phyloP scores from a whole-genome alignment of 2,888 invertebrate genomes.

The Drosophila mimetica region DNA sequence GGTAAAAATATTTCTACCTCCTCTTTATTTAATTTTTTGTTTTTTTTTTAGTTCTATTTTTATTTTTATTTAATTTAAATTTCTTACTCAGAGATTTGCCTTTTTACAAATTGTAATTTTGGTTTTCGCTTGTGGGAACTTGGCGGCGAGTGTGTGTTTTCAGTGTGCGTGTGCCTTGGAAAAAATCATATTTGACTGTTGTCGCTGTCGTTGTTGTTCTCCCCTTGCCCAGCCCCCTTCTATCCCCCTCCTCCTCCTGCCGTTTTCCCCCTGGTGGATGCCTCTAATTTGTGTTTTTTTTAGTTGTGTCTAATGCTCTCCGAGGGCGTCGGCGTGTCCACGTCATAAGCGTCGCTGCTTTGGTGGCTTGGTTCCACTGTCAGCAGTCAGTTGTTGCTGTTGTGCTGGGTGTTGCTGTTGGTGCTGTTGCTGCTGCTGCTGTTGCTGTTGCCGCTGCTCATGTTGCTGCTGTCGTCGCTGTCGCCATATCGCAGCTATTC shows the following conservation, averaged over 20 bases:
- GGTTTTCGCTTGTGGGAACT: slow-evolving; percentile 11
- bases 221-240: not conserved
- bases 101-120: not conserved
- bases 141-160: slow-evolving; percentile 16
- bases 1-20: no score
- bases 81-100: not conserved
- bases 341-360: slow-evolving; percentile 38
- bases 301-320: slow-evolving; percentile 75
- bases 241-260: no score
- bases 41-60: not conserved
- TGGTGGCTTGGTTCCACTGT: slow-evolving; percentile 5
- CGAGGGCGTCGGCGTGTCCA: slow-evolving; percentile 62
- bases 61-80: no score
- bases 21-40: not conserved
- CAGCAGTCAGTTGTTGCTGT: slow-evolving; percentile 25
- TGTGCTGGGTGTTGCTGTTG: slow-evolving; percentile 17
- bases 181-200: slow-evolving; percentile 64
- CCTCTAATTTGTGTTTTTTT: slow-evolving; percentile 65
- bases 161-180: slow-evolving; percentile 56
- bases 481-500: slow-evolving; percentile 29
- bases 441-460: slow-evolving; percentile 6
- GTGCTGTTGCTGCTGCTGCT: slow-evolving; percentile 3
- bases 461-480: slow-evolving; percentile 19
- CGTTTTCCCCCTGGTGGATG: slow-evolving; percentile 20
- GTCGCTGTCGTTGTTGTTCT: slow-evolving; percentile 29